phyloP scores from a whole-genome alignment of 92 coral and sea anemone species.

The Parazoanthus darwini region DNA sequence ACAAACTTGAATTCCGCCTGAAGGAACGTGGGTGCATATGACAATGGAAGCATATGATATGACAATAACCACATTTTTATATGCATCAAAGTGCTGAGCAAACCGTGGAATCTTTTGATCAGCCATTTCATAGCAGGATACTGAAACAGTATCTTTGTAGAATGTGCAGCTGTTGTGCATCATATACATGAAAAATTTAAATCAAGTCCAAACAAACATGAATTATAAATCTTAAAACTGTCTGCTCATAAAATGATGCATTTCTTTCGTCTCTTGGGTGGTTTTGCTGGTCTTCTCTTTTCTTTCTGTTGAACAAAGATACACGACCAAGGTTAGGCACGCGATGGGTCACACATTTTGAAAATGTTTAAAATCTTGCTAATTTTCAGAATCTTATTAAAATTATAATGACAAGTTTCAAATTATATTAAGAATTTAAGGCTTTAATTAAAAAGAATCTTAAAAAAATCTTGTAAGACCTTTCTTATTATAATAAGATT shows the following conservation, averaged over 20 bases:
- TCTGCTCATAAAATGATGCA: constrained; percentile 82
- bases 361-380: no score
- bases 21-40: not conserved
- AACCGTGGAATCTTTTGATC: not conserved
- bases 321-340: constrained; percentile 11
- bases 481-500: no score
- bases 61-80: not conserved
- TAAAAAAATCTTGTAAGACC: no score
- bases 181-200: no score
- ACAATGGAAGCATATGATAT: not conserved
- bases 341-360: not conserved
- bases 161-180: not conserved
- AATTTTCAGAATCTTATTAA: no score
- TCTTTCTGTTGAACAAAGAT: constrained; percentile 79
- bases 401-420: no score
- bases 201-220: not conserved
- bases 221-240: not conserved
- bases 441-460: no score
- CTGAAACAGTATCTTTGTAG: not conserved
- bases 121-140: not conserved
- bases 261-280: constrained; percentile 62
- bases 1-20: not conserved
- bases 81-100: constrained; percentile 29
- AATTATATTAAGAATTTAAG: no score
- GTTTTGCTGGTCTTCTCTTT: constrained; percentile 74